A percentile compares a stretch with the other conserved stretches of the same genome.
Conservation (phyloP, 2,113 vertebrate genomes). For the cattle (Bos taurus) region ARS-UCD2.0 NC_037332.1:16757501-16758000, state of each 20-base stretch:
- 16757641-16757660: background rate
- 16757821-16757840: background rate
- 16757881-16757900: background rate
- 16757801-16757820: background rate
- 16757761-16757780: background rate
- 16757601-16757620: background rate
- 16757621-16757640: background rate
- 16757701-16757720: background rate
- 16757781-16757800: background rate
- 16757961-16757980: background rate
- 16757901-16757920: background rate
- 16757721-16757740: background rate
- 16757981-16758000: background rate
- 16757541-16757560: background rate
- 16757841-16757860: background rate
- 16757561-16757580: background rate
- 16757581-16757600: background rate
- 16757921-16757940: background rate
- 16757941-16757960: background rate
- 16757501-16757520: background rate
- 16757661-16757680: background rate
- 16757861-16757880: background rate
- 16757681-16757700: background rate
- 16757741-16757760: background rate
- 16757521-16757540: background rate